Percentiles rank a stretch among this genome's conserved stretches.
Evolutionary conservation across 2,113 vertebrate genomes (phyloP).

Genomic region (Lophochroa leadbeateri): DNA sequence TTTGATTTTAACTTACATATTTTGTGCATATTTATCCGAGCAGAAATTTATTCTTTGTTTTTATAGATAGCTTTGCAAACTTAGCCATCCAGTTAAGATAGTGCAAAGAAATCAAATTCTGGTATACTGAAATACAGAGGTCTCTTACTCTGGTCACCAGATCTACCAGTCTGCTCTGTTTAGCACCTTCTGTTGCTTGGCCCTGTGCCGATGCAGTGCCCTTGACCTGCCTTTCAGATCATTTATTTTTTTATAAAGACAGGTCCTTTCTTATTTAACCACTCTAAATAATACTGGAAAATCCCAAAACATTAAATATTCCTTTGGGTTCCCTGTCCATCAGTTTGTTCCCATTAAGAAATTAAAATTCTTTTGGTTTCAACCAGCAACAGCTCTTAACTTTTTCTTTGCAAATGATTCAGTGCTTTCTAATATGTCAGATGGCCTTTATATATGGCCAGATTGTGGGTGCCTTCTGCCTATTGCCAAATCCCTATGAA

Average conservation of each 20-base stretch:
- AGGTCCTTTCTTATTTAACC: not conserved
- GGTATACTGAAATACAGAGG: not conserved
- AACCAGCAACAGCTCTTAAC: not conserved
- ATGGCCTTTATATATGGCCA: not conserved
- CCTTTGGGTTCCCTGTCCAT: not conserved
- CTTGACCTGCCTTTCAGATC: constrained; percentile 48
- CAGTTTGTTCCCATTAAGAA: not conserved
- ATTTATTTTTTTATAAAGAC: not conserved
- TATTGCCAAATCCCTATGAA: not conserved
- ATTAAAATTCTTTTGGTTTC: not conserved
- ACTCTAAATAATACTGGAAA: not conserved
- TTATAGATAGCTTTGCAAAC: not conserved
- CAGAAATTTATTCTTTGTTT: not conserved
- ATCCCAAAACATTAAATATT: not conserved
- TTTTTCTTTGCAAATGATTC: not conserved
- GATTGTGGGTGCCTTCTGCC: not conserved
- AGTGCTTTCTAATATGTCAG: not conserved
- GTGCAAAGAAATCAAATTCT: not conserved
- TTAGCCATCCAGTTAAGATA: not conserved
- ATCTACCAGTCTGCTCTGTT: constrained; percentile 7
- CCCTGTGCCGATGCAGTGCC: not conserved
- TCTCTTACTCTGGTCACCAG: not conserved
- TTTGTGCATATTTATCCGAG: not conserved
- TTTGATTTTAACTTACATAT: not conserved
- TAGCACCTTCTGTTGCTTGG: constrained; percentile 53